Evolutionary conservation across 1,140 invertebrate species (phyloP).

Genomic region (Zaprionus africanus): DNA sequence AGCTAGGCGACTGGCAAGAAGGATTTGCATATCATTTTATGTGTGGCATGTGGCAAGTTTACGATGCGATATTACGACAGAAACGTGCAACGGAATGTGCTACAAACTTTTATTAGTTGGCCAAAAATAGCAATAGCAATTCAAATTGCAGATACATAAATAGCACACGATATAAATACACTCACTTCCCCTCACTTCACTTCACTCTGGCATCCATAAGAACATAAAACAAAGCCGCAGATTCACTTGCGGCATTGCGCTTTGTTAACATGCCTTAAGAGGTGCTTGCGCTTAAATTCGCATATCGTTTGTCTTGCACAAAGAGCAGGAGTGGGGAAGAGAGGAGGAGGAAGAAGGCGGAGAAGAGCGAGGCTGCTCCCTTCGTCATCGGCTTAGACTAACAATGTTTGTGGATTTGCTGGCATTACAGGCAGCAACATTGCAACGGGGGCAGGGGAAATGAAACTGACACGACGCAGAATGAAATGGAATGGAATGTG

Average conservation of each 20-base stretch:
- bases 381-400: slow-evolving; percentile 50
- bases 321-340: not conserved
- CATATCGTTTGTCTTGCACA: slow-evolving; percentile 65
- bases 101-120: not conserved
- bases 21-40: slow-evolving; percentile 44
- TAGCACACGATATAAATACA: slow-evolving; percentile 1
- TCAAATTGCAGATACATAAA: not conserved
- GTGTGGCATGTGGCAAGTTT: slow-evolving; percentile 8
- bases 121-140: slow-evolving; percentile 8
- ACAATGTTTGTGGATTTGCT: slow-evolving; percentile 70
- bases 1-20: not conserved
- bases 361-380: not conserved
- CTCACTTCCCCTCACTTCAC: no score
- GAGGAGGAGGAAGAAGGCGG: not conserved
- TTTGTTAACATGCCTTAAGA: slow-evolving; percentile 42
- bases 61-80: not conserved
- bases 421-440: slow-evolving; percentile 25
- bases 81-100: not conserved
- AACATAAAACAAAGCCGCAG: slow-evolving; percentile 25
- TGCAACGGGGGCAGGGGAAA: slow-evolving; percentile 48
- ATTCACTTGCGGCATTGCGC: slow-evolving; percentile 27
- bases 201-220: not conserved
- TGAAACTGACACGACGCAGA: slow-evolving; percentile 20
- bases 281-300: slow-evolving; percentile 70
- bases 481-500: slow-evolving; percentile 4